Evolutionary conservation across 2,113 vertebrate species (phyloP).

Genomic region (Anarrhichthys ocellatus): DNA sequence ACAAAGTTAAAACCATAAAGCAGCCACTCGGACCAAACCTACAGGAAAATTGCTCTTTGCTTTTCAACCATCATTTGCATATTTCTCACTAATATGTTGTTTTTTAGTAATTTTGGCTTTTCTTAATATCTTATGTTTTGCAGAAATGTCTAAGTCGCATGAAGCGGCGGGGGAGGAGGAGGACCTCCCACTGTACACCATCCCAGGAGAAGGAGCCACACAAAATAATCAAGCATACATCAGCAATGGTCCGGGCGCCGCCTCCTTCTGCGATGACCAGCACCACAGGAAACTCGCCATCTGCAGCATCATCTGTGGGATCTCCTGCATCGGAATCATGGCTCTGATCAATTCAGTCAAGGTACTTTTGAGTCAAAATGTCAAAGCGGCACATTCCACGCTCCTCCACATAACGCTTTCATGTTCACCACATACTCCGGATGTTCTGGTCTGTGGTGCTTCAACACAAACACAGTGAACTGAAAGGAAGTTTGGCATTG

Average conservation of each 20-base stretch:
- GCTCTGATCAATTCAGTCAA: slow-evolving; percentile 85
- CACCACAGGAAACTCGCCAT: slow-evolving; percentile 82
- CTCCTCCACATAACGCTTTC: neutral
- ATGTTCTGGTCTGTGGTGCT: too few relatives aligned
- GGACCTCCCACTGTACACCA: neutral
- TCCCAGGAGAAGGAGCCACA: neutral
- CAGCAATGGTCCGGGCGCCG: rapidly evolving
- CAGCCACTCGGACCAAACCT: neutral
- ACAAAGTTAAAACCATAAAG: neutral
- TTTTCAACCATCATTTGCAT: neutral
- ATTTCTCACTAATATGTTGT: neutral
- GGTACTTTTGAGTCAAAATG: slow-evolving; percentile 61
- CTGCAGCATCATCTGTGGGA: slow-evolving; percentile 87
- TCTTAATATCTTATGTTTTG: slow-evolving; percentile 6
- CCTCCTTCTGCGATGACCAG: neutral
- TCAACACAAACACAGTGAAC: too few relatives aligned
- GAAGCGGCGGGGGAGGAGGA: rapidly evolving
- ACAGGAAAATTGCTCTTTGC: neutral
- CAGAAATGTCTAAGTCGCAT: slow-evolving; percentile 39
- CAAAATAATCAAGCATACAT: neutral
- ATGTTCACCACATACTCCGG: neutral
- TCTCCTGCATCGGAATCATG: slow-evolving; percentile 85
- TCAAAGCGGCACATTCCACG: neutral
- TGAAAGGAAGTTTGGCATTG: neutral
- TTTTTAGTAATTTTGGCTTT: neutral